Base-by-base conservation (phyloP, 2,797 vertebrate species). In the Pipistrellus nathusii region DNA sequence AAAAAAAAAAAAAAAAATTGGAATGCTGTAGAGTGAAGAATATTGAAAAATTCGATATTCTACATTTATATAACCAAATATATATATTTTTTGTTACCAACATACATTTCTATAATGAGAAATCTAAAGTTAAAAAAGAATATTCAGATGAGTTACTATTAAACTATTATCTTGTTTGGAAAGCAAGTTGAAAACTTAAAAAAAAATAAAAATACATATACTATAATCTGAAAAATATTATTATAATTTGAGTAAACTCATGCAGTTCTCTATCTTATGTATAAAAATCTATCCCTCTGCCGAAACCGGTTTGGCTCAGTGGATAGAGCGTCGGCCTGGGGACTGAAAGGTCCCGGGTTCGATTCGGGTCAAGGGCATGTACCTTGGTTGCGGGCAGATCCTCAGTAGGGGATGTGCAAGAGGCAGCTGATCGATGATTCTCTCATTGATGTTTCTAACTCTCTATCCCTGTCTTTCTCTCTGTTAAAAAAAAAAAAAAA, bases 161-260 rank as follows among this genome's bases (percentile, higher is more conserved):
- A 85, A 84, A 75, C 32, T 80, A 68, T 20, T 46, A 20, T 35
- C n/a, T 86, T 87, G 81, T 77, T 89, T 87, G 59, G 44, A 81
- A 94, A 92, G n/a, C 15, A 88, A 76, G 14, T 20, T 75, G n/a
- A 13, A 69, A 69, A 69, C 21, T 68, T 23, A 62, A 75, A 57
- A 69, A 17, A 87, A 87, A 94, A 83, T 86, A 72, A 76, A 92
- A 93, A 78, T 66, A n/a, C 25, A 68, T 85, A 30, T 41, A 66
- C 32, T 12, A 0, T 83, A 66, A 83, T 8, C 7, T 84, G 5
- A 0, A 86, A 90, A 76, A 81, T 78, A 51, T 4, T 46, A 35
- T 69, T 92, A 35, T 69, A 44, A 76, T 69, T 88, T n/a, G 15
- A 92, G 25, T 30, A 73, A 88, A 59, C 18, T 23, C 1, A 68